phyloP scores from a whole-genome alignment of 1,140 invertebrate species.

The Thaumetopoea pityocampa region DNA sequence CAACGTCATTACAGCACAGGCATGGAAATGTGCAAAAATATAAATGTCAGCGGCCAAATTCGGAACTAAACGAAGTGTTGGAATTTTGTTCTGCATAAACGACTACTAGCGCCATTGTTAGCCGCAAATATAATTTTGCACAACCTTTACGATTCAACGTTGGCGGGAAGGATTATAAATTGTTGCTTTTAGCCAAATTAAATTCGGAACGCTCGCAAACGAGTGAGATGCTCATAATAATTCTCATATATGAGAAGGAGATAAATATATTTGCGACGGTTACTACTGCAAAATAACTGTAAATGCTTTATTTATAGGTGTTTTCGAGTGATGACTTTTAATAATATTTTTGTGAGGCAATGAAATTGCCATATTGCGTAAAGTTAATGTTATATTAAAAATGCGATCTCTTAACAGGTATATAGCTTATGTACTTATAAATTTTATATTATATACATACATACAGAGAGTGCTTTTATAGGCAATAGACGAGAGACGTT shows the following conservation, averaged over 20 bases:
- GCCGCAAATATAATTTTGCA: constrained; percentile 11
- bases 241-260: constrained; percentile 12
- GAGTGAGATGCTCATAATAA: constrained; percentile 11
- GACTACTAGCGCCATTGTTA: constrained; percentile 6
- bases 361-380: constrained; percentile 24
- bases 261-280: constrained; percentile 18
- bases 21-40: too few relatives aligned
- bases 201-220: constrained; percentile 33
- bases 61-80: constrained; percentile 7
- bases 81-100: not conserved
- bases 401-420: too few relatives aligned
- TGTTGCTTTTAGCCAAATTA: constrained; percentile 57
- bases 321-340: constrained; percentile 54
- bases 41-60: constrained; percentile 9
- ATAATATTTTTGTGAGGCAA: constrained; percentile 34
- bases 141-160: constrained; percentile 7
- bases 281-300: constrained; percentile 31
- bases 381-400: constrained; percentile 1
- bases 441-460: too few relatives aligned
- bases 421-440: too few relatives aligned
- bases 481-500: too few relatives aligned
- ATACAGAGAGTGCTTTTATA: too few relatives aligned
- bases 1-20: too few relatives aligned
- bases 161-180: constrained; percentile 40
- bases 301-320: constrained; percentile 51